Evolutionary conservation across 2,113 vertebrate genomes (phyloP).

Genomic region (Oreocharis arfaki): DNA sequence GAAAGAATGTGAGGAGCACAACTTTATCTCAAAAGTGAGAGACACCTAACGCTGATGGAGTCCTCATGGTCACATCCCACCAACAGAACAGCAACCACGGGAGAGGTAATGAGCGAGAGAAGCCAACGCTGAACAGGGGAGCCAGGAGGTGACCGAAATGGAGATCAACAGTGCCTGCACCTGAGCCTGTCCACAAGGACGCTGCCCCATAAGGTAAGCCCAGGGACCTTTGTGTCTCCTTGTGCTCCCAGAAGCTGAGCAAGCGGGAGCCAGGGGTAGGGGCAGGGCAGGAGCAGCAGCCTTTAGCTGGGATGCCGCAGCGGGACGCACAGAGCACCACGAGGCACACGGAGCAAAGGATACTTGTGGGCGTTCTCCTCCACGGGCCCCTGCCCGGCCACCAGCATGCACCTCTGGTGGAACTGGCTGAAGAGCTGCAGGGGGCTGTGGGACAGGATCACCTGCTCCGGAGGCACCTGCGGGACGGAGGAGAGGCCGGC

Average conservation of each 20-base stretch:
- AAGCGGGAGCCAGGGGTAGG: rapidly evolving
- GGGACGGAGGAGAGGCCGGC: background rate
- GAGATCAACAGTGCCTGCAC: background rate
- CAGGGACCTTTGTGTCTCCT: background rate
- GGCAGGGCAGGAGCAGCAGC: background rate
- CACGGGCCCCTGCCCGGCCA: constrained; percentile 89
- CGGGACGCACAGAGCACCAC: rapidly evolving
- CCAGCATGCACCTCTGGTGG: constrained; percentile 83
- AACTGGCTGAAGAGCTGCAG: constrained; percentile 85
- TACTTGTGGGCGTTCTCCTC: constrained; percentile 88
- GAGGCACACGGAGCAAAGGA: constrained; percentile 66
- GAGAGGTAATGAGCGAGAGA: rapidly evolving
- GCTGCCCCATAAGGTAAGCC: background rate
- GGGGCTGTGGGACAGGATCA: constrained; percentile 93
- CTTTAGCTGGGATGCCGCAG: rapidly evolving
- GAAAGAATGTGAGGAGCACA: background rate
- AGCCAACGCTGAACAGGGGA: background rate
- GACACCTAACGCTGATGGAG: background rate
- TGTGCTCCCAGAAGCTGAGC: background rate
- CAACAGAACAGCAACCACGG: background rate
- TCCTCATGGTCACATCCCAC: background rate
- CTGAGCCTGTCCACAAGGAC: background rate
- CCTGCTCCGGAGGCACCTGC: constrained; percentile 90
- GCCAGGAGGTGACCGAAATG: background rate
- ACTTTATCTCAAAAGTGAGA: background rate